Evolutionary conservation across 2,113 vertebrate species (phyloP), one percentile per base, ranked within the genome.

Genomic region (Eurystomus gularis): DNA sequence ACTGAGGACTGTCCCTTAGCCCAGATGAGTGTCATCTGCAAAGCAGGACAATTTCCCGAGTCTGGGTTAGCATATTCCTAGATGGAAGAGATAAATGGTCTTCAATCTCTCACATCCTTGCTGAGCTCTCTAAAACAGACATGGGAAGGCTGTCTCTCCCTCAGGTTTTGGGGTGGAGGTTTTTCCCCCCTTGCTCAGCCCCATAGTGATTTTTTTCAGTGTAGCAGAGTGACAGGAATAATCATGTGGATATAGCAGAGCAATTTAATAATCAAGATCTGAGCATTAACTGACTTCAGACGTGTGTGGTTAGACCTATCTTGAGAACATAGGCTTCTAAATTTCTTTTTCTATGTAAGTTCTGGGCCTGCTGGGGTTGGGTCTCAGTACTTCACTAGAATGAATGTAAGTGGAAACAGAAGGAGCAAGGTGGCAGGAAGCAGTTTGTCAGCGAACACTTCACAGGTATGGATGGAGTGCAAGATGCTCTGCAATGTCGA

Each of bases 91-190:
- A 72, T 29, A 66, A 81, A 72, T 3, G 0, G 66, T 48, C 35
- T 66, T 72, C 28, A 26, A 19, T 26, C 16, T 84, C 60, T 68
- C 13, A 19, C 7, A 73, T 51, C 28, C 20, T 71, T 60, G 24
- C 39, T n/a, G 21, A 85, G 4, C 18, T 11, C 13, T 68, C 37
- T 64, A n/a, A 68, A 79, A 76, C 4, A 57, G 25, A 51, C 0
- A 70, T 13, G 2, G 17, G 29, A 82, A 82, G 20, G 33, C 7
- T 86, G 39, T 21, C 13, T 5, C 15, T 26, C 15, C 13, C 7
- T 70, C 52, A 17, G 2, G 0, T n/a, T 93, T 71, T n/a, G 10
- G 23, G 6, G 21, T 40, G 15, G 0, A 0, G 0, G 3, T 40
- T 49, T 9, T 1, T 0, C 7, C 42, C 5, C 1, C 4, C 15